A percentile compares a stretch with the other conserved stretches of the same genome.
phyloP scores from a whole-genome alignment of 2,888 invertebrate species.

The Lacanobia wlatinum region DNA sequence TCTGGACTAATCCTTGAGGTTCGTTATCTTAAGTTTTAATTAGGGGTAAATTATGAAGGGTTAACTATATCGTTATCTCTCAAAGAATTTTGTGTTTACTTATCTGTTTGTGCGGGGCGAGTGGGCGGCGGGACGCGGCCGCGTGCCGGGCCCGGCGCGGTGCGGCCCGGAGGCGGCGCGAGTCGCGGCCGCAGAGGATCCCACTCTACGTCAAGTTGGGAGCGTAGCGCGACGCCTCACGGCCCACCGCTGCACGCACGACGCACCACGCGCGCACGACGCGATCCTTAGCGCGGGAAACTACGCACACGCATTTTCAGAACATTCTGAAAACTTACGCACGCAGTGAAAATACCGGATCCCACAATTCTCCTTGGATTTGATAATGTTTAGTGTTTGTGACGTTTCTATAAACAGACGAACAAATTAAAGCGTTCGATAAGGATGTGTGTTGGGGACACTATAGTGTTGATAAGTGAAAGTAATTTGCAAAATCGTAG shows the following conservation, averaged over 20 bases:
- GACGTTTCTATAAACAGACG: constrained; percentile 44
- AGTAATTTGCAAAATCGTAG: constrained; percentile 51
- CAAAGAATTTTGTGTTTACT: constrained; percentile 68
- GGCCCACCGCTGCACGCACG: constrained; percentile 44
- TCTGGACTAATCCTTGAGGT: constrained; percentile 18
- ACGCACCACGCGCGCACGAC: constrained; percentile 19
- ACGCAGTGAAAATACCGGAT: constrained; percentile 54
- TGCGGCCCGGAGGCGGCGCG: constrained; percentile 78
- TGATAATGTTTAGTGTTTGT: constrained; percentile 56
- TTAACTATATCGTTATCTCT: constrained; percentile 62
- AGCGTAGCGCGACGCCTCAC: constrained; percentile 82
- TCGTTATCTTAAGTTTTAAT: constrained; percentile 64
- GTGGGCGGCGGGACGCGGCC: constrained; percentile 76
- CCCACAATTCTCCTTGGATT: constrained; percentile 54
- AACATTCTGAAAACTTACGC: constrained; percentile 42
- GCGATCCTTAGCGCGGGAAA: constrained; percentile 65
- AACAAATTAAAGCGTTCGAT: constrained; percentile 51
- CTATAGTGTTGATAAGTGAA: constrained; percentile 66
- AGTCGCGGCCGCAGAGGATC: constrained; percentile 76
- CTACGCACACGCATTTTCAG: constrained; percentile 64
- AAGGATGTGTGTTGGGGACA: constrained; percentile 65
- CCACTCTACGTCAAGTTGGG: constrained; percentile 81
- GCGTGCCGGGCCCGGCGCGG: constrained; percentile 61
- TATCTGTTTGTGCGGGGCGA: constrained; percentile 68
- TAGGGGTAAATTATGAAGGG: constrained; percentile 66